Percentiles rank a stretch among this genome's conserved stretches.
Conservation (phyloP, 2,888 invertebrate species). For the Erannis defoliaria region DNA sequence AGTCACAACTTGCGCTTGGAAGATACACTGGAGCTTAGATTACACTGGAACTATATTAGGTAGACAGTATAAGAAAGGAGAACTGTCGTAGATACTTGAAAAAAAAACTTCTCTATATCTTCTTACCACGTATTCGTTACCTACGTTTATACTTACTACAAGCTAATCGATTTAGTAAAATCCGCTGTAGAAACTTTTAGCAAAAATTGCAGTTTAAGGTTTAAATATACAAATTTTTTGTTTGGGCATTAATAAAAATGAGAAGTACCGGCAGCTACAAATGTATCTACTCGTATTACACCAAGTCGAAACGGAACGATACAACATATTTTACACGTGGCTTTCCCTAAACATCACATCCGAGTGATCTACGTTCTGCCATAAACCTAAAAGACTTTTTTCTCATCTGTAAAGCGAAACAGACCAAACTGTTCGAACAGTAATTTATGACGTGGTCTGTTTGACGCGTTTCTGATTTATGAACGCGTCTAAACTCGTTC, state of each 20-base stretch:
- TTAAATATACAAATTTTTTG: background rate
- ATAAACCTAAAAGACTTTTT: slow-evolving; percentile 45
- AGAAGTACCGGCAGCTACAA: background rate
- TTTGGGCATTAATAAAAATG: background rate
- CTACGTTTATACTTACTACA: too few species aligned
- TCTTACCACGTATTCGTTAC: too few species aligned
- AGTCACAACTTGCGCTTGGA: too few species aligned
- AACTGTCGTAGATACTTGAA: too few species aligned
- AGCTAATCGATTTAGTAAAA: too few species aligned
- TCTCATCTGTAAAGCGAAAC: slow-evolving; percentile 50
- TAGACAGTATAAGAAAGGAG: too few species aligned
- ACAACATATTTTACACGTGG: slow-evolving; percentile 8
- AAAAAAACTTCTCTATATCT: too few species aligned
- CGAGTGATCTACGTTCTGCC: slow-evolving; percentile 18
- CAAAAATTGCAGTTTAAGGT: too few species aligned
- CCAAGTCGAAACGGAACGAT: background rate
- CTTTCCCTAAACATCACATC: slow-evolving; percentile 8
- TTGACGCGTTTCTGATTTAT: slow-evolving; percentile 78
- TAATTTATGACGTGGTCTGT: slow-evolving; percentile 73
- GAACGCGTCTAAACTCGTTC: slow-evolving; percentile 48
- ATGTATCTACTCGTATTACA: background rate
- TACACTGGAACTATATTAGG: too few species aligned
- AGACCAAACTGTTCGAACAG: slow-evolving; percentile 56
- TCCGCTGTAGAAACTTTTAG: too few species aligned
- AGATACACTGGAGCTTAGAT: too few species aligned